Base-by-base conservation (phyloP, 2,113 vertebrate genomes). In the Choloepus hoffmanni region DNA sequence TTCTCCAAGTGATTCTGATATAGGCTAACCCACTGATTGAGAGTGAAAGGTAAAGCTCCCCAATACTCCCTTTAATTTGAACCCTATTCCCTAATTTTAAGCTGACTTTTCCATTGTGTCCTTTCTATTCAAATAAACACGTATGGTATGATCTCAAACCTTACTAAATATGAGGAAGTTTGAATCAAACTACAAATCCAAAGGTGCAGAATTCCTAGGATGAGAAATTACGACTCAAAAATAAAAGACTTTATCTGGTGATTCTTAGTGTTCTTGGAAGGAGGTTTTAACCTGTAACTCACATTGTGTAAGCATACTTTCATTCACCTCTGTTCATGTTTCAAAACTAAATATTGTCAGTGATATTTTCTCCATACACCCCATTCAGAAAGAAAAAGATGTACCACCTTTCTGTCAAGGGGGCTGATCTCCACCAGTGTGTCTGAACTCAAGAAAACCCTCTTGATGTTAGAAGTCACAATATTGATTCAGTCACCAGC, bases 391-490 rank as follows among this genome's bases (percentile, higher is more conserved):
- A 73, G 82, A 95, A 98, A 73, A 4, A 95, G 93, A 45, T 72
- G 81, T 93, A 85, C 45, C 85, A 83, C 18, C 65, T 98, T 30
- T 89, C n/a, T 70, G 70, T 67, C 60, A 78, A n/a, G 55, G 53
- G 40, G 62, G 18, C 58, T 95, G 93, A 95, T 95, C 85, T 90
- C 96, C 26, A 89, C 65, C 53, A 92, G 82, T 28, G 50, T 85
- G 87, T 90, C 90, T 70, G 73, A 97, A 90, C 26, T 73, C 81
- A 78, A 92, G 95, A 96, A 98, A 98, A 97, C 92, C 97, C 60
- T 93, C 90, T 97, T 97, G 95, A 97, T 55, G 82, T 94, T 92
- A 74, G 62, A 96, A 76, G 93, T 58, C 79, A 83, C 40, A 86
- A 62, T 88, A 23, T 76, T 73, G 84, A 89, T 96, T 94, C 90